Conservation (phyloP, 2,888 invertebrate genomes). For the Agrilus biguttatus region DNA sequence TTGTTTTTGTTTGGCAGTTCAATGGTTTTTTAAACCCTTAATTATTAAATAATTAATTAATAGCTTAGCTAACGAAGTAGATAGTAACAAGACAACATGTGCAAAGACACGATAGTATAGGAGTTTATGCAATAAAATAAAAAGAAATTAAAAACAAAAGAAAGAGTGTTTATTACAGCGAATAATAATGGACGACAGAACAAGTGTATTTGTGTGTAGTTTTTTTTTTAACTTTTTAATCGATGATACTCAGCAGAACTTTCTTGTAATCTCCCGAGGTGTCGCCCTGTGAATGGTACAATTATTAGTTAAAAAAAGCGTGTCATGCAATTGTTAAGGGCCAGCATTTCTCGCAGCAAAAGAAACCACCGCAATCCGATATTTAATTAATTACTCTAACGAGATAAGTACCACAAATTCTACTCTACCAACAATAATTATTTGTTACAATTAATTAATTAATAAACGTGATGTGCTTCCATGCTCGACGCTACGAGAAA, state of each 20-base stretch:
- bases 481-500: too few species aligned
- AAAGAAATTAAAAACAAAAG: conserved; percentile 1
- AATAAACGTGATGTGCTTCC: too few species aligned
- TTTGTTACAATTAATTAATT: too few species aligned
- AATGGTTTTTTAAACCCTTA: not conserved
- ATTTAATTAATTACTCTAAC: not conserved
- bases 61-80: too few species aligned
- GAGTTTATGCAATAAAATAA: not conserved
- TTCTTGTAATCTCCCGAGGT: conserved; percentile 89
- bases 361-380: not conserved
- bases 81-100: too few species aligned
- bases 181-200: conserved; percentile 12
- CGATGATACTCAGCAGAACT: conserved; percentile 73
- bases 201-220: conserved; percentile 15
- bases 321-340: conserved; percentile 6
- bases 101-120: conserved; percentile 1
- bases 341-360: too few species aligned
- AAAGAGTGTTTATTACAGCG: too few species aligned
- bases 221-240: conserved; percentile 36
- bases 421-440: not conserved
- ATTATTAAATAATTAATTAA: too few species aligned
- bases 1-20: conserved; percentile 16
- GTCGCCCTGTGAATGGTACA: conserved; percentile 59
- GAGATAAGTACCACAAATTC: not conserved
- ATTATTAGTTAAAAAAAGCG: conserved; percentile 7